Base-by-base conservation (phyloP, 2,797 vertebrate genomes). In the Scleropages formosus region DNA sequence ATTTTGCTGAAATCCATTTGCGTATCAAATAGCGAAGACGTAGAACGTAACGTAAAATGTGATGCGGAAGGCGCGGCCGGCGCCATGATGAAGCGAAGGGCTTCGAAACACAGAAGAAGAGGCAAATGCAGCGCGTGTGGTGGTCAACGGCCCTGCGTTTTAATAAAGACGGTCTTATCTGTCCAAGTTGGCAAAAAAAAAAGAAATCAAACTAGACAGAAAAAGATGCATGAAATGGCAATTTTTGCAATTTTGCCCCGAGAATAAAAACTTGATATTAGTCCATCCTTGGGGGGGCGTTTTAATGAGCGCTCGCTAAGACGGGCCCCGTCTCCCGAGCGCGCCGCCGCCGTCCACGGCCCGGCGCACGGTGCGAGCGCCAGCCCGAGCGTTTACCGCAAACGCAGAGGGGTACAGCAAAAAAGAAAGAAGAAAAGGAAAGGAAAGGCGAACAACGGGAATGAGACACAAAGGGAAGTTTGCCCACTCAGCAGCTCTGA, bases 401-500 rank as follows among this genome's bases (percentile, higher is more conserved):
- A 20, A 20, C 59, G 10, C 59, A 20, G 53, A 11, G n/a, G 67
- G 47, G 51, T 49, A 24, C 16, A 31, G 8, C 7, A 26, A 66
- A 64, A 39, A n/a, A 13, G 8, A 58, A 61, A 56, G 39, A 18
- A 18, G 15, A 12, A 24, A 49, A 67, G 47, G 65, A 51, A 53
- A n/a, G 61, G 20, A 9, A 22, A 61, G 20, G 20, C 20, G 18
- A 15, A 18, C 15, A 22, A 61, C 9, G 18, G 61, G 59, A 4
- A 9, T 16, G 8, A 61, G 59, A 61, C 59, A 20, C 9, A 61
- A 20, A 61, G 9, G 20, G 20, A 22, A 61, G 59, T 16, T n/a
- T 73, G 72, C 72, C 11, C 16, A 62, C 72, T 62, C 72, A 70
- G 74, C 59, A 76, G 1, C 26, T 64, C 59, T 76, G 75, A 56